Evolutionary conservation across 2,888 invertebrate species (phyloP).

Genomic region (Hermodice carunculata): DNA sequence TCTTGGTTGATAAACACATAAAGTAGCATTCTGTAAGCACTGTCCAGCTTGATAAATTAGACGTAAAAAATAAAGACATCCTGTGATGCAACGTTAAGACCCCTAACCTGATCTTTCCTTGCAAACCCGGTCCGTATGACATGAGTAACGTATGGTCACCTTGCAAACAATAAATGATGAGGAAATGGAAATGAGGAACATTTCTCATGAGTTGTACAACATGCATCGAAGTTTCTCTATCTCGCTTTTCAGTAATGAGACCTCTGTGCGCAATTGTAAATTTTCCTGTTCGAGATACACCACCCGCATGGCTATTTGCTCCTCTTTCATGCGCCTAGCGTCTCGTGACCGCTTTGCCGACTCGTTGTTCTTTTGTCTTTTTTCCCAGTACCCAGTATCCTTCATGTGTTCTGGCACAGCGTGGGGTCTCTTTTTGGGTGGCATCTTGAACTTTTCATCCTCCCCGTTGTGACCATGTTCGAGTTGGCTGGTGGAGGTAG

Average conservation of each 20-base stretch:
- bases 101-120: too few relatives aligned
- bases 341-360: constrained; percentile 70
- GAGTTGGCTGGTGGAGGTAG: background rate
- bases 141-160: too few relatives aligned
- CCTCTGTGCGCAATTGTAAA: constrained; percentile 64
- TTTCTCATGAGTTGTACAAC: constrained; percentile 60
- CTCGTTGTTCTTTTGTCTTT: constrained; percentile 70
- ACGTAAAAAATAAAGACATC: too few relatives aligned
- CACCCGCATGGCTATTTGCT: constrained; percentile 62
- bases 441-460: constrained; percentile 33
- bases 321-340: constrained; percentile 66
- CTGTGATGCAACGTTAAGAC: too few relatives aligned
- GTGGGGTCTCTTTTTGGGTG: constrained; percentile 55
- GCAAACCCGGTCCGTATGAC: too few relatives aligned
- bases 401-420: constrained; percentile 56
- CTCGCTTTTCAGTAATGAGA: constrained; percentile 60
- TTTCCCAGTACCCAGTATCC: constrained; percentile 68
- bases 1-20: too few relatives aligned
- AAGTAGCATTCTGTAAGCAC: too few relatives aligned
- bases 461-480: constrained; percentile 6
- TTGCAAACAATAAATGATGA: too few relatives aligned
- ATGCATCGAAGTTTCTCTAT: constrained; percentile 63
- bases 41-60: too few relatives aligned
- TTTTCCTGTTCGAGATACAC: constrained; percentile 67
- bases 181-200: too few relatives aligned